Evolutionary conservation across 2,888 invertebrate species (phyloP).

Genomic region (Maniola hyperantus): DNA sequence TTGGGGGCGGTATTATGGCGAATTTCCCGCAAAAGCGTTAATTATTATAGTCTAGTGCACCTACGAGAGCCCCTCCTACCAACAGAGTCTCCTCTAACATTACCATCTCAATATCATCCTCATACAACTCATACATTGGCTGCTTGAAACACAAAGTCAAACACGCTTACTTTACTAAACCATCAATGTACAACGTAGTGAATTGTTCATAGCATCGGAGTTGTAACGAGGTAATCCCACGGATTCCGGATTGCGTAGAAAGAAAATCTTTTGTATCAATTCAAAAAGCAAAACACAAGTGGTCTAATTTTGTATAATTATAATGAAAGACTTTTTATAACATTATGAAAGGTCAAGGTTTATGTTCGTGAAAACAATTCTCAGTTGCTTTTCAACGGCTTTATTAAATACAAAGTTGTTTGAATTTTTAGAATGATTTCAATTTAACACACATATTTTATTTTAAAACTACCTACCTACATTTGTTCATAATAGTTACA

Average conservation of each 20-base stretch:
- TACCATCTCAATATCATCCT: slow-evolving; percentile 16
- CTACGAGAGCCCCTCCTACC: slow-evolving; percentile 53
- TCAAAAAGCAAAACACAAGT: slow-evolving; percentile 29
- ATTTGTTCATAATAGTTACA: too few relatives aligned
- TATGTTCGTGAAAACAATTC: background rate
- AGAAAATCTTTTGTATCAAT: slow-evolving; percentile 31
- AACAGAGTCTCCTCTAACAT: slow-evolving; percentile 23
- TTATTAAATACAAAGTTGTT: background rate
- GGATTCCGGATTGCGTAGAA: slow-evolving; percentile 27
- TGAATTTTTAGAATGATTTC: background rate
- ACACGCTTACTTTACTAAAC: background rate
- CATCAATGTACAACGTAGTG: slow-evolving; percentile 20
- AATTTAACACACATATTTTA: too few relatives aligned
- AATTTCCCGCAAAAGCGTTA: slow-evolving; percentile 56
- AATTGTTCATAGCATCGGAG: background rate
- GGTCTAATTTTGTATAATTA: slow-evolving; percentile 7
- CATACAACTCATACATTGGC: slow-evolving; percentile 22
- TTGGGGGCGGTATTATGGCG: slow-evolving; percentile 37
- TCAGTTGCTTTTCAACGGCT: slow-evolving; percentile 1
- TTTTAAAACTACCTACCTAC: too few relatives aligned
- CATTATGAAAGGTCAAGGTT: slow-evolving; percentile 14
- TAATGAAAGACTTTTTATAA: slow-evolving; percentile 9
- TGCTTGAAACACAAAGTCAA: background rate
- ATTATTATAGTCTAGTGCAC: slow-evolving; percentile 76
- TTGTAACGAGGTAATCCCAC: slow-evolving; percentile 13